phyloP scores from a whole-genome alignment of 2,797 vertebrate genomes.

The Corythornis leucogaster region DNA sequence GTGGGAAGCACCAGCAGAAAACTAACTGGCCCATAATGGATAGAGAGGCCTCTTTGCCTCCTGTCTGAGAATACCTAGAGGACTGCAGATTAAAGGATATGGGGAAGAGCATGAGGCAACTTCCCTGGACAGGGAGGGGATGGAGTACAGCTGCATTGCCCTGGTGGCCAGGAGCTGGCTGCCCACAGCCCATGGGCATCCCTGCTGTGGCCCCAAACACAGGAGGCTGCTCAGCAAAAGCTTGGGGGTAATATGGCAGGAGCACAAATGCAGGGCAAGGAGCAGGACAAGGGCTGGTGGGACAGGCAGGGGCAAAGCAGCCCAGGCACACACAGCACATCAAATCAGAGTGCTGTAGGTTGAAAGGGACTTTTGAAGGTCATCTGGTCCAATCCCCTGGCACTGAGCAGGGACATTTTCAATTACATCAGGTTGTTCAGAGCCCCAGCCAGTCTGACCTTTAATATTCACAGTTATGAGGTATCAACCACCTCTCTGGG shows the following conservation, averaged over 20 bases:
- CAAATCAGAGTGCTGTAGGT: neutral
- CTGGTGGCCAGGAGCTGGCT: fast-evolving
- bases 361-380: too few species aligned
- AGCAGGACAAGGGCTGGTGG: neutral
- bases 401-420: neutral
- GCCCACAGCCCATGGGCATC: fast-evolving
- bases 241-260: fast-evolving
- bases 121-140: neutral
- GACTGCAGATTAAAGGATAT: neutral
- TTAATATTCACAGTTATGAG: neutral
- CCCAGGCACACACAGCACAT: fast-evolving
- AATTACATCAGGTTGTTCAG: neutral
- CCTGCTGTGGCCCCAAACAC: neutral
- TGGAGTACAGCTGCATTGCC: too few species aligned
- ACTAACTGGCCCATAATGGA: neutral
- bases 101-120: neutral
- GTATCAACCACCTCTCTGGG: neutral
- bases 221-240: too few species aligned
- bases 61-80: neutral
- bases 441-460: neutral
- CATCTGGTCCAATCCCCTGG: neutral
- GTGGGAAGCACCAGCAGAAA: neutral
- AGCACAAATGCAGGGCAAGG: neutral
- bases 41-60: neutral
- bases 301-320: neutral